Evolutionary conservation across 2,888 invertebrate species (phyloP).

Genomic region (Theodoxus fluviatilis): DNA sequence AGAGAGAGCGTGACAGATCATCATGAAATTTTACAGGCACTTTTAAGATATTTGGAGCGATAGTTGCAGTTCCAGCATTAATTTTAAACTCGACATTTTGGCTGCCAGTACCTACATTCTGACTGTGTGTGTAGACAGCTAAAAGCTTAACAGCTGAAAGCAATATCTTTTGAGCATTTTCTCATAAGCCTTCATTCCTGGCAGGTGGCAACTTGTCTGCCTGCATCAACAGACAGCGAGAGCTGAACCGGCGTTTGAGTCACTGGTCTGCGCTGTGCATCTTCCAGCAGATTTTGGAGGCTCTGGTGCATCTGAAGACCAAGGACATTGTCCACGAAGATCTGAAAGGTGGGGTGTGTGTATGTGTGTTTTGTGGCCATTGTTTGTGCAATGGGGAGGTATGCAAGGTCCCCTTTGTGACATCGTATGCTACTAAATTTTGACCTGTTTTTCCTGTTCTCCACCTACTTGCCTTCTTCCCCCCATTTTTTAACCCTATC

Average conservation of each 20-base stretch:
- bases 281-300: slow-evolving; percentile 50
- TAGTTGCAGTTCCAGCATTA: not conserved
- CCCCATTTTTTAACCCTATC: too few species aligned
- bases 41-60: too few species aligned
- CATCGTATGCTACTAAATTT: too few species aligned
- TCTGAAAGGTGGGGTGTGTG: slow-evolving; percentile 56
- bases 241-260: slow-evolving; percentile 43
- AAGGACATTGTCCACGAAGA: slow-evolving; percentile 57
- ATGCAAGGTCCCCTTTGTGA: too few species aligned
- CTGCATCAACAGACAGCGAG: slow-evolving; percentile 48
- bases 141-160: too few species aligned
- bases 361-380: too few species aligned
- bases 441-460: too few species aligned
- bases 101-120: not conserved
- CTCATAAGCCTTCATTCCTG: not conserved
- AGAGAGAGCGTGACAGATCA: too few species aligned
- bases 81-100: not conserved
- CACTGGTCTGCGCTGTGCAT: slow-evolving; percentile 49
- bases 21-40: too few species aligned
- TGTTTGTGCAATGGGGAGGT: too few species aligned
- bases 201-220: slow-evolving; percentile 52
- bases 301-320: slow-evolving; percentile 47
- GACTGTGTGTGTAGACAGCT: too few species aligned
- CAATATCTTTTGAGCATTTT: not conserved
- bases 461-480: too few species aligned